These are phyloP conservation scores for Campylomormyrus numenius DNA, from an alignment of 2,113 vertebrate genomes.

Conservation along the genomic window DNA sequence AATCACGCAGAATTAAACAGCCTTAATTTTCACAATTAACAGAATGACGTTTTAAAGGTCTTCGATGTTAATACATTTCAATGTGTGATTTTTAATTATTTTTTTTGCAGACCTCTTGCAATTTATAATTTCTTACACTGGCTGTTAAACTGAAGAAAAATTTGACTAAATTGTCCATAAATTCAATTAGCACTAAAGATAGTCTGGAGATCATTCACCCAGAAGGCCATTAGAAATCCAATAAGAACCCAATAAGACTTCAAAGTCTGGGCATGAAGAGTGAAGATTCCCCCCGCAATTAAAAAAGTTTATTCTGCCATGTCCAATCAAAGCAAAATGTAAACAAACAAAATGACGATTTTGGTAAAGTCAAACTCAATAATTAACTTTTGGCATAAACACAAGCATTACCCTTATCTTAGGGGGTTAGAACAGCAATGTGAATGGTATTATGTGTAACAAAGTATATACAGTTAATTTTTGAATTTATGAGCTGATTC, in stretches of 20 bases:
- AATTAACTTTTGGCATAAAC: neutral
- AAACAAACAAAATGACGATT: neutral
- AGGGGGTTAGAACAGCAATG: neutral
- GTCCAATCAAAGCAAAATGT: neutral
- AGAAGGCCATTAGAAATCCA: slow-evolving; percentile 2
- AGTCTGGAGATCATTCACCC: neutral
- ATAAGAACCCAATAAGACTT: neutral
- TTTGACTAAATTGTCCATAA: slow-evolving; percentile 7
- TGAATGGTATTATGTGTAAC: neutral
- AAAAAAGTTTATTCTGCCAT: neutral
- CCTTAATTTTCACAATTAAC: neutral
- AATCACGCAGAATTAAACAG: neutral
- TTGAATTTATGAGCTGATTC: too few relatives aligned
- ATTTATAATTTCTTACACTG: neutral
- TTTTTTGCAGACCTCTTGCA: neutral
- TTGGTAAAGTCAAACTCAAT: neutral
- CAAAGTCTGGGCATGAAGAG: neutral
- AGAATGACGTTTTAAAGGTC: neutral
- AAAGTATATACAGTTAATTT: neutral
- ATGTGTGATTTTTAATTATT: neutral
- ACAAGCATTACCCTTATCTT: neutral
- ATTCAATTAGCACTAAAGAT: slow-evolving; percentile 6
- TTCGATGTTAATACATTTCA: neutral
- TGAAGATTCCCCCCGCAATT: neutral
- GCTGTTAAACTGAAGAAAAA: neutral